Evolutionary conservation across 2,797 vertebrate species (phyloP).

Genomic region (Ceryle rudis): DNA sequence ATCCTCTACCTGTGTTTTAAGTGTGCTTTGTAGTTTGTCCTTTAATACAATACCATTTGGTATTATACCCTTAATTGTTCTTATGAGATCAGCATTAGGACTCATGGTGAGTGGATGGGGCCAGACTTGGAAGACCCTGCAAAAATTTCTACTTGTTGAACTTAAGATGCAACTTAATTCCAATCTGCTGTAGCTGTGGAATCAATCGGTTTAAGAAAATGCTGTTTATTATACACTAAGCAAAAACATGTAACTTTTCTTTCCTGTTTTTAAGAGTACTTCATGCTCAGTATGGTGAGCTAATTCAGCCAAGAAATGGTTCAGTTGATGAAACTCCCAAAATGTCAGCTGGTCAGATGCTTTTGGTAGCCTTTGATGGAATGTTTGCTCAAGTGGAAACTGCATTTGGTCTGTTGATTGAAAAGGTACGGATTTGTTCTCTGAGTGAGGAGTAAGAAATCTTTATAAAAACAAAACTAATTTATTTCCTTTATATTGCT

Average conservation of each 20-base stretch:
- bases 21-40: background rate
- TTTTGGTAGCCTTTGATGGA: constrained; percentile 97
- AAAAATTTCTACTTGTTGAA: background rate
- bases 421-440: constrained; percentile 86
- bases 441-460: background rate
- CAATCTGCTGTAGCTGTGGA: background rate
- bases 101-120: background rate
- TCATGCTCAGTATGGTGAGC: constrained; percentile 94
- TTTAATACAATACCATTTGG: background rate
- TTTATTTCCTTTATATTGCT: background rate
- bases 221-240: background rate
- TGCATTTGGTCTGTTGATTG: constrained; percentile 93
- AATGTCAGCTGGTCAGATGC: constrained; percentile 98
- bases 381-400: constrained; percentile 99
- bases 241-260: background rate
- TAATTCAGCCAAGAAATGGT: constrained; percentile 94
- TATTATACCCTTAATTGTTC: background rate
- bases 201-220: background rate
- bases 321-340: constrained; percentile 93
- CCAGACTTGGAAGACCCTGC: background rate
- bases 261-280: constrained; percentile 82
- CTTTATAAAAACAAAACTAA: background rate
- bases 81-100: background rate
- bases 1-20: background rate
- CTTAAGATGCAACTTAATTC: background rate